These are phyloP conservation scores for Prochilodus magdalenae DNA, from an alignment of 2,113 vertebrate genomes.

Conservation along the genomic window DNA sequence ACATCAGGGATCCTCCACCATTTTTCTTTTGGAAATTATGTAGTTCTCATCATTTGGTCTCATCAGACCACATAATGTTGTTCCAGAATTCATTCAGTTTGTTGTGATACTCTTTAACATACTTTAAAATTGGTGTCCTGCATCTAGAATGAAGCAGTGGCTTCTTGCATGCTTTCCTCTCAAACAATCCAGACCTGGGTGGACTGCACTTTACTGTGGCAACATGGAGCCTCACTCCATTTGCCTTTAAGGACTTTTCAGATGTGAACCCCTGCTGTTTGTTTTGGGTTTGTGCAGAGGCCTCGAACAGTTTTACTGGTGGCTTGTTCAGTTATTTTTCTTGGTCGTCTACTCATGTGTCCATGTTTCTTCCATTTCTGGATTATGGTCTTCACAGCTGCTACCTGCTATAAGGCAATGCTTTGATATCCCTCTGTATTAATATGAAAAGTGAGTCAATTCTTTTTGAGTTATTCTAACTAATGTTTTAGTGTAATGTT, in stretches of 20 bases:
- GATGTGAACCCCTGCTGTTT: not conserved
- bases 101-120: too few relatives aligned
- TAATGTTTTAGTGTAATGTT: too few relatives aligned
- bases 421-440: slow-evolving; percentile 8
- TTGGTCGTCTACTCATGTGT: not conserved
- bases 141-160: not conserved
- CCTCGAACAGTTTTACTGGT: not conserved
- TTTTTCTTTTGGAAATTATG: not conserved
- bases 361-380: slow-evolving; percentile 9
- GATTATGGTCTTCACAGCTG: not conserved
- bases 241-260: not conserved
- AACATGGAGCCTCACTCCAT: not conserved
- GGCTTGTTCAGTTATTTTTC: not conserved
- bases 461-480: not conserved
- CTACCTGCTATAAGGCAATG: not conserved
- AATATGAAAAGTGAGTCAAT: not conserved
- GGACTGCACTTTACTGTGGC: not conserved
- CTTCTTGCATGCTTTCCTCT: not conserved
- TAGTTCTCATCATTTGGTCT: not conserved
- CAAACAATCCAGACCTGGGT: not conserved
- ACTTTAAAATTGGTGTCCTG: too few relatives aligned
- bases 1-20: not conserved
- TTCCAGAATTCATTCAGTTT: too few relatives aligned
- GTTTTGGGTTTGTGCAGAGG: not conserved
- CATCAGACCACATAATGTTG: too few relatives aligned